phyloP scores from a whole-genome alignment of 2,797 vertebrate species.

The Hyperoplus immaculatus region DNA sequence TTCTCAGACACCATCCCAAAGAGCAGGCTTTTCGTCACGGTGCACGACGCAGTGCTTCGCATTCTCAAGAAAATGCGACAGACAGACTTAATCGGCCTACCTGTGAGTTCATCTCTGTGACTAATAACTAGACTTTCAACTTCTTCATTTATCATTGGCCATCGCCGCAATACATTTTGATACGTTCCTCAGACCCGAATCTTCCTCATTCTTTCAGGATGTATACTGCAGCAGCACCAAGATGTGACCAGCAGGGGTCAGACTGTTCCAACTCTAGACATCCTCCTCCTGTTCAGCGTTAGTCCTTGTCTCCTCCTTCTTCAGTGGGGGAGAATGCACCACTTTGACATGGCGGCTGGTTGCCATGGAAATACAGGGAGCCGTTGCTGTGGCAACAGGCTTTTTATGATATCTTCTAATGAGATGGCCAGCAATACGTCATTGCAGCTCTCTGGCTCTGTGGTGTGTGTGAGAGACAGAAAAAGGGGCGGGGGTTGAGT shows the following conservation, averaged over 20 bases:
- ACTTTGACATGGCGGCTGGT: slow-evolving; percentile 76
- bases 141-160: not conserved
- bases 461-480: slow-evolving; percentile 47
- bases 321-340: slow-evolving; percentile 63
- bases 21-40: slow-evolving; percentile 86
- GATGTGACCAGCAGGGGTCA: slow-evolving; percentile 82
- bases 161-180: not conserved
- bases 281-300: slow-evolving; percentile 35
- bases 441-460: slow-evolving; percentile 67
- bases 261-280: slow-evolving; percentile 39
- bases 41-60: slow-evolving; percentile 89
- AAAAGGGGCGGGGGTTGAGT: slow-evolving; percentile 59
- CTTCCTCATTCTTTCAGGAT: slow-evolving; percentile 58
- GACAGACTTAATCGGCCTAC: slow-evolving; percentile 2
- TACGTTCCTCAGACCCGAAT: slow-evolving; percentile 5
- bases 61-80: slow-evolving; percentile 42
- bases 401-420: slow-evolving; percentile 83
- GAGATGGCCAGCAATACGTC: slow-evolving; percentile 77
- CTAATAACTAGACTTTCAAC: not conserved
- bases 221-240: slow-evolving; percentile 63
- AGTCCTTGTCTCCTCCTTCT: slow-evolving; percentile 58
- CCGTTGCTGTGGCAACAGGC: slow-evolving; percentile 78
- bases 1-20: slow-evolving; percentile 89
- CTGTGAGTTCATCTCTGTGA: slow-evolving; percentile 62
- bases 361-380: slow-evolving; percentile 79